Base-by-base conservation (phyloP, 1,140 invertebrate genomes). In the Drosophila jambulina region DNA sequence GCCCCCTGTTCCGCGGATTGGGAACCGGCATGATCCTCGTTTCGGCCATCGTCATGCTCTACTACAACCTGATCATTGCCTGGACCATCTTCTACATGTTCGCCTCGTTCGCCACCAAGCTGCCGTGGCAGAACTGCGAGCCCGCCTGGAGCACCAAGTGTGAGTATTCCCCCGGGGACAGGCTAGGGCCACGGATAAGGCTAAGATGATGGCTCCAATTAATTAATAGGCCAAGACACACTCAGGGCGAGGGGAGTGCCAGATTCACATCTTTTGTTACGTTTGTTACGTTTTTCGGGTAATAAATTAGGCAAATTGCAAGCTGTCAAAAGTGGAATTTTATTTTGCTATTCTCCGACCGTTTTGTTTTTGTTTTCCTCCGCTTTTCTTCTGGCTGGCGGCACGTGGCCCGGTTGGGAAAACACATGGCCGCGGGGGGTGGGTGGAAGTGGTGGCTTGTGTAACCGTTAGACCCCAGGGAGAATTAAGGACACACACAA, bases 61-160 rank as follows among this genome's bases (percentile, higher is more conserved):
- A 96, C 91, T 97, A 97, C 92, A 97, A 97, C 82, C 94, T 97
- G n/a, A 96, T 97, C 70, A 97, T 97, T 74, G 96, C 96, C 45
- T 97, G 96, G 96, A 97, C 96, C 45, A 95, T 97, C 45, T 96
- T 96, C 92, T 97, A 97, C 92, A 96, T 97, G 94, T 95, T 95
- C 69, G 95, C 96, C 34, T 97, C 96, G 10, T 95, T 97, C 78
- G 93, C 93, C 69, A 93, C 93, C 60, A 94, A 95, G 75, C 91
- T 97, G 53, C 96, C 96, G 0, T 97, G 97, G 97, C 95, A 96
- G 82, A 95, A 95, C 67, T 97, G 97, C 74, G 95, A 95, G 38
- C 94, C 95, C 3, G 94, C 94, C 42, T 97, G 96, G 96, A 97
- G 96, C 82, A 96, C 95, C 3, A 92, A 94, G 86, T 93, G 95